A percentile compares a stretch with the other conserved stretches of the same genome.
These are phyloP conservation scores for Saturnia pavonia DNA, from an alignment of 2,888 invertebrate species.

Conservation along the genomic window DNA sequence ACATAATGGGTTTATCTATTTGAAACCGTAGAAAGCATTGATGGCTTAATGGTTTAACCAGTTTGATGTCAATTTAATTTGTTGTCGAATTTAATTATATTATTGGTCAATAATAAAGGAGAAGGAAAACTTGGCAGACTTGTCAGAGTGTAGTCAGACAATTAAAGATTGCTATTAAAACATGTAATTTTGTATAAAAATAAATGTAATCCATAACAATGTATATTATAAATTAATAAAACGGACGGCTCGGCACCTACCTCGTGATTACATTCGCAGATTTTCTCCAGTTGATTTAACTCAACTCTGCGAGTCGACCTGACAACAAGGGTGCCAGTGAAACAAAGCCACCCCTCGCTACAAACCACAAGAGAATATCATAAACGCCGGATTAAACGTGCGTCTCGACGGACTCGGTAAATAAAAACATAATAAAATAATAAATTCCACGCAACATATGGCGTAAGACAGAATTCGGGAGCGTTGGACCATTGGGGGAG, in stretches of 20 bases:
- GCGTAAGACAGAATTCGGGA: conserved; percentile 43
- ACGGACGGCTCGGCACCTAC: neutral
- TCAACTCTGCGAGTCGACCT: conserved; percentile 60
- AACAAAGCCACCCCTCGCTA: conserved; percentile 72
- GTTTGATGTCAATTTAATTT: too few relatives aligned
- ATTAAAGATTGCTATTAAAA: too few relatives aligned
- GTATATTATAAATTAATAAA: conserved; percentile 9
- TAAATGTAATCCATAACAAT: neutral
- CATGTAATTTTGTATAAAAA: neutral
- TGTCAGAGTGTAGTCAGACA: too few relatives aligned
- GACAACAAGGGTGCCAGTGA: conserved; percentile 70
- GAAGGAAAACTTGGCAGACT: neutral
- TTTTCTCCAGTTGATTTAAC: conserved; percentile 34
- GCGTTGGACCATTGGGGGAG: conserved; percentile 8
- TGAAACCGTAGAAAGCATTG: too few relatives aligned
- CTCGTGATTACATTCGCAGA: conserved; percentile 32
- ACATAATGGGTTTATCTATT: too few relatives aligned
- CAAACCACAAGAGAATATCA: conserved; percentile 79
- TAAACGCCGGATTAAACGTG: conserved; percentile 81
- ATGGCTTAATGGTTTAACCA: too few relatives aligned
- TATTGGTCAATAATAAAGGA: too few relatives aligned
- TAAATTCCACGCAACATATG: conserved; percentile 78
- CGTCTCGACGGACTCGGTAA: conserved; percentile 74
- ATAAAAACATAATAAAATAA: conserved; percentile 81
- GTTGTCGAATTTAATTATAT: too few relatives aligned